A percentile compares a stretch with the other conserved stretches of the same genome.
phyloP scores from a whole-genome alignment of 2,797 vertebrate species.

The Amazonetta brasiliensis region DNA sequence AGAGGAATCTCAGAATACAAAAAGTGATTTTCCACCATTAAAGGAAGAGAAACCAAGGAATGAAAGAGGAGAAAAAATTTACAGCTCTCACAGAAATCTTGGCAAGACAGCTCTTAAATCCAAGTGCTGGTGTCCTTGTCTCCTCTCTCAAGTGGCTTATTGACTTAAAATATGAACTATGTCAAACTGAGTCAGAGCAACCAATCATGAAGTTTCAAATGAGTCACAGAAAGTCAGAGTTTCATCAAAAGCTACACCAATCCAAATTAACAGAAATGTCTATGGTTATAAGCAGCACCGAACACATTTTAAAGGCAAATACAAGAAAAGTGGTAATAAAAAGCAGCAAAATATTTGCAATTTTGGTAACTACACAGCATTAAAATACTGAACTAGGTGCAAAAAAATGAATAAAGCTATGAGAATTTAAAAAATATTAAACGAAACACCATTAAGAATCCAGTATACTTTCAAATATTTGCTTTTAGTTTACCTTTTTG shows the following conservation, averaged over 20 bases:
- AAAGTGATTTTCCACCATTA: background rate
- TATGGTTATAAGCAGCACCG: background rate
- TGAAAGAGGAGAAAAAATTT: background rate
- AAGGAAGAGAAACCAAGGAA: background rate
- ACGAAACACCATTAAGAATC: background rate
- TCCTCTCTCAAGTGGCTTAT: background rate
- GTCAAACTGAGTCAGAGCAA: background rate
- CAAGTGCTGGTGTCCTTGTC: background rate
- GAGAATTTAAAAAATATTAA: background rate
- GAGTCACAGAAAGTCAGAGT: background rate
- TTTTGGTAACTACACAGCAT: background rate
- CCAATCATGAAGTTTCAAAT: background rate
- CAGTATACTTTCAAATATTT: background rate
- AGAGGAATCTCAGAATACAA: background rate
- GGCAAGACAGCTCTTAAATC: background rate
- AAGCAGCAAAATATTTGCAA: background rate
- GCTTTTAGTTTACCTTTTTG: background rate
- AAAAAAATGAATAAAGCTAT: background rate
- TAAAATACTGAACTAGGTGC: background rate
- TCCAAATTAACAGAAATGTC: background rate
- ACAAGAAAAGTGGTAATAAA: background rate
- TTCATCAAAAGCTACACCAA: background rate
- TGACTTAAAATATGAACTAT: background rate
- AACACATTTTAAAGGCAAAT: background rate
- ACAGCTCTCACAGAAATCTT: background rate